A percentile compares a stretch with the other conserved stretches of the same genome.
Evolutionary conservation across 1,140 invertebrate genomes (phyloP).

Genomic region (Akabosia matsudoensis): DNA sequence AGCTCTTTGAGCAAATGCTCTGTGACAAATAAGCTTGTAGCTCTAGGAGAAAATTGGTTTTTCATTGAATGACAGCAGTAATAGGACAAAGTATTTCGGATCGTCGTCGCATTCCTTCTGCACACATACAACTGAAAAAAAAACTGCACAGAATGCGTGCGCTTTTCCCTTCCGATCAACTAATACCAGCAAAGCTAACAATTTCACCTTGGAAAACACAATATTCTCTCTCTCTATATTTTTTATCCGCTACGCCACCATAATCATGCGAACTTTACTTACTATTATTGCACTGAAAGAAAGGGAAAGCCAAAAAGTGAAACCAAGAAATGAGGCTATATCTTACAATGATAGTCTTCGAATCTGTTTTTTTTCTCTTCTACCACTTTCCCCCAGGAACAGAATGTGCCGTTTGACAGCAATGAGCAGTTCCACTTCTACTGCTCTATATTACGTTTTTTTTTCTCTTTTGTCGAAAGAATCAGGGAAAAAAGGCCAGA

Average conservation of each 20-base stretch:
- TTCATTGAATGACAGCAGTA: conserved; percentile 25
- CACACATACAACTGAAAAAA: neutral
- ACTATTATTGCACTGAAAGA: neutral
- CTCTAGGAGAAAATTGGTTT: conserved; percentile 19
- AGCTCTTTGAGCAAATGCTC: conserved; percentile 10
- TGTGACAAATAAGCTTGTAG: conserved; percentile 18
- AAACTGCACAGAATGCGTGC: neutral
- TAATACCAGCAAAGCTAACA: no score
- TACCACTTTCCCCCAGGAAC: no score
- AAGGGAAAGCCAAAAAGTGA: neutral
- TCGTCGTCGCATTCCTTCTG: neutral
- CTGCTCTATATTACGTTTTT: no score
- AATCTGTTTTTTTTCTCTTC: no score
- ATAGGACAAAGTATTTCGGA: conserved; percentile 22
- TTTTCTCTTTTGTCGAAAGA: no score
- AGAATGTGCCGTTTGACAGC: no score
- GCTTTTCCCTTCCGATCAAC: neutral
- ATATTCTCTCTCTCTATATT: neutral
- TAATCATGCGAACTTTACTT: neutral
- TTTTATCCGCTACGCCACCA: neutral
- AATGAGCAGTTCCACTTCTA: no score
- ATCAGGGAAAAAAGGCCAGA: no score
- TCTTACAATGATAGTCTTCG: neutral
- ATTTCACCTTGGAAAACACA: no score
- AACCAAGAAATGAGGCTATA: neutral